Base-by-base conservation (phyloP, 2,888 invertebrate genomes). In the Cantharis rustica region DNA sequence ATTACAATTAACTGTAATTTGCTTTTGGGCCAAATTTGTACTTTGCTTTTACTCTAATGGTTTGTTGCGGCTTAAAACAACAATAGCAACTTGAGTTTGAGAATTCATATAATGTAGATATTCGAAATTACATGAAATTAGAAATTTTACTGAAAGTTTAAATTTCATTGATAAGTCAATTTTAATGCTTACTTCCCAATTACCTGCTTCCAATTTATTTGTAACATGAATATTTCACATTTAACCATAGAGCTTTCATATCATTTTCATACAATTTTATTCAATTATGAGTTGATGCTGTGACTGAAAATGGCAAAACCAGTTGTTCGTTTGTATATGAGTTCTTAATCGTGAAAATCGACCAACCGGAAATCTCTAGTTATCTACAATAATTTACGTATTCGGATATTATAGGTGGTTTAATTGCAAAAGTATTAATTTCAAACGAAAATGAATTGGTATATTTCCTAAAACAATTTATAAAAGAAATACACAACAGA, bases 1-100 rank as follows among this genome's bases (percentile, higher is more conserved):
- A 85, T 84, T 81, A 81, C 85, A 84, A 85, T 85, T 85, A 85
- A 85, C 84, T 84, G 84, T 85, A 85, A 85, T 85, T 83, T 84
- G 83, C 83, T 72, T 26, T 47, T 64, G 71, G 74, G 71, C 64
- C 74, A 66, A 75, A 74, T 75, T 74, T 69, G 72, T 69, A 69
- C 68, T 76, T 71, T 66, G 64, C 74, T 72, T 74, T 64, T 71
- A 68, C 80, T 75, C 82, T 86, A 86, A 86, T 86, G 84, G 84
- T 83, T 81, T 83, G 84, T 82, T 81, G 84, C 80, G 85, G 85
- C 83, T 84, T 82, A 80, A 80, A 82, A 81, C 80, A 81, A 82
- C 83, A 83, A 83, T 82, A 82, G 81, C 76, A 84, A 83, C 82
- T 82, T 81, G 80, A 83, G 81, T 78, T 82, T 81, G n/a, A n/a